Conservation (phyloP, 2,113 vertebrate genomes). For the Dicerorhinus sumatrensis region DNA sequence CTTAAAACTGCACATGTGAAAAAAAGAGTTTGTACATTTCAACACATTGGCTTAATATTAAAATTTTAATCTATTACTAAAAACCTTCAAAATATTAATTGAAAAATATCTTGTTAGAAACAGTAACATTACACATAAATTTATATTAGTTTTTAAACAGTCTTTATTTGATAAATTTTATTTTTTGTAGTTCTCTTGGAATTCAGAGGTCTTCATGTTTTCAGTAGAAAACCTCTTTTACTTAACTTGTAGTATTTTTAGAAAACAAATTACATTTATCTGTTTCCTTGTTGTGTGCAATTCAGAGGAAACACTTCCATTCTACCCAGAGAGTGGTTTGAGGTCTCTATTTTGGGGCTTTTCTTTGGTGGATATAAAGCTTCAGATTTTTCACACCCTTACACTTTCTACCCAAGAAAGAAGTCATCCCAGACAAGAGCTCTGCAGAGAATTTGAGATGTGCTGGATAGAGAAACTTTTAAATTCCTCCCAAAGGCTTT, state of each 20-base stretch:
- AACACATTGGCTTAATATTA: neutral
- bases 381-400: neutral
- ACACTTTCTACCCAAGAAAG: neutral
- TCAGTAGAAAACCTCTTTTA: neutral
- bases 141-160: neutral
- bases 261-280: neutral
- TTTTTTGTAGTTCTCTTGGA: neutral
- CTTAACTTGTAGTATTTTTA: neutral
- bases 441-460: neutral
- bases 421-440: neutral
- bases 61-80: neutral
- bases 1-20: neutral
- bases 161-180: neutral
- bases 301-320: neutral
- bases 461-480: neutral
- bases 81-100: neutral
- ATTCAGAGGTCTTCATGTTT: neutral
- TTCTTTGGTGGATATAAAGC: neutral
- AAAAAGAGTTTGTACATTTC: neutral
- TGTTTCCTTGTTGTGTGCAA: neutral
- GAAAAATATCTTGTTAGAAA: neutral
- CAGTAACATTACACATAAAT: neutral
- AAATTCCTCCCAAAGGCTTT: conserved; percentile 21
- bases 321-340: neutral
- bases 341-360: neutral